A percentile compares a stretch with the other conserved stretches of the same genome.
phyloP scores from a whole-genome alignment of 2,888 invertebrate species.

The Ferrisia virgata region DNA sequence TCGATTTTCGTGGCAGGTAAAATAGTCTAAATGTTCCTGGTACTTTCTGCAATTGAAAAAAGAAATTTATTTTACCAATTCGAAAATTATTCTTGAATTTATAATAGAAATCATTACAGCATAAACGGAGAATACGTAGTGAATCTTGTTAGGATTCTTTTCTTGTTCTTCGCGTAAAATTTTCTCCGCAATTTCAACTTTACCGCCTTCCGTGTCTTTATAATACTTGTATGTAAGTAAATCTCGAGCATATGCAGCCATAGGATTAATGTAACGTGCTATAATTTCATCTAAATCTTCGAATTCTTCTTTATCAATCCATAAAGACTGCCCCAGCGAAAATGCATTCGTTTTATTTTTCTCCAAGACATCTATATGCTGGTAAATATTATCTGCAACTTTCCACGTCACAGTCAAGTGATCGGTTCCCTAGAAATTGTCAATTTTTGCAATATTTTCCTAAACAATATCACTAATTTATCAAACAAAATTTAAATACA shows the following conservation, averaged over 20 bases:
- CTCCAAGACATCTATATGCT: constrained; percentile 94
- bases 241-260: constrained; percentile 91
- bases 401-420: constrained; percentile 99
- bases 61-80: background rate
- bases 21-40: constrained; percentile 92
- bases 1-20: constrained; percentile 81
- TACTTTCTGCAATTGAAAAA: constrained; percentile 59
- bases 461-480: background rate
- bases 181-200: constrained; percentile 84
- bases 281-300: constrained; percentile 99
- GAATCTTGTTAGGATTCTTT: constrained; percentile 82
- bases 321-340: constrained; percentile 81
- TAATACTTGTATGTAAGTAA: constrained; percentile 89
- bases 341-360: constrained; percentile 96
- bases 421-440: constrained; percentile 67
- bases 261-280: constrained; percentile 91
- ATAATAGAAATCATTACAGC: constrained; percentile 55
- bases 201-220: constrained; percentile 70
- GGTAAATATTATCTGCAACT: constrained; percentile 87
- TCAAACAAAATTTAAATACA: background rate
- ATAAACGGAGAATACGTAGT: constrained; percentile 79
- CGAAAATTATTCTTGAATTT: background rate
- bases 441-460: background rate
- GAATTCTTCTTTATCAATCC: constrained; percentile 89
- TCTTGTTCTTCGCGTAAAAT: constrained; percentile 82